These are phyloP conservation scores for Zelleria hepariella DNA, from an alignment of 2,888 invertebrate species.

Conservation along the genomic window DNA sequence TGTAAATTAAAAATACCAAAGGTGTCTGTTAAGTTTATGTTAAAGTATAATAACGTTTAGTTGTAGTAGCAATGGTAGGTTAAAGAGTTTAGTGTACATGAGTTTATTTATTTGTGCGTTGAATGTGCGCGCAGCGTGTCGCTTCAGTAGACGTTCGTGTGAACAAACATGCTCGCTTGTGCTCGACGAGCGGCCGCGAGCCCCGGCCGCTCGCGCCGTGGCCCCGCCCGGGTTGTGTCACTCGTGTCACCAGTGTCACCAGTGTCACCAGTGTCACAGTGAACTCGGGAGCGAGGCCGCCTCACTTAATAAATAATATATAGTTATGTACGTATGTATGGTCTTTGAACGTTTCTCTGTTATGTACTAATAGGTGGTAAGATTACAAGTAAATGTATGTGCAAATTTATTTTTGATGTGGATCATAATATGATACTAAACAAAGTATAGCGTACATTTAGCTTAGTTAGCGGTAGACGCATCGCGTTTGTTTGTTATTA, in stretches of 20 bases:
- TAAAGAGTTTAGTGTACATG: not conserved
- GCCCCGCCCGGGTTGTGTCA: too few species aligned
- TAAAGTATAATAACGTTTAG: slow-evolving; percentile 20
- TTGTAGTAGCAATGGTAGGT: slow-evolving; percentile 10
- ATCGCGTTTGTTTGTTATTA: slow-evolving; percentile 11
- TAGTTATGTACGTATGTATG: slow-evolving; percentile 11
- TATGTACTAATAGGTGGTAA: slow-evolving; percentile 27
- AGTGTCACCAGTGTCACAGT: not conserved
- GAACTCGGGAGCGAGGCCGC: not conserved
- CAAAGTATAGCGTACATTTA: slow-evolving; percentile 23
- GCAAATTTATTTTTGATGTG: slow-evolving; percentile 44
- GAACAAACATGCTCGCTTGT: slow-evolving; percentile 20
- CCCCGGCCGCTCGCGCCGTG: not conserved
- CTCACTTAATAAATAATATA: not conserved
- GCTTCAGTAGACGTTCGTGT: slow-evolving; percentile 14
- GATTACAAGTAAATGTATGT: slow-evolving; percentile 26
- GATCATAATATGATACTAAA: slow-evolving; percentile 41
- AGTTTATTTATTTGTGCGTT: slow-evolving; percentile 3
- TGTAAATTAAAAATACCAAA: slow-evolving; percentile 30
- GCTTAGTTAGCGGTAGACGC: slow-evolving; percentile 7
- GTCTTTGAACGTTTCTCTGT: slow-evolving; percentile 25
- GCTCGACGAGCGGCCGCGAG: not conserved
- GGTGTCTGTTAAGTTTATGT: slow-evolving; percentile 33
- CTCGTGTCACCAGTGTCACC: too few species aligned
- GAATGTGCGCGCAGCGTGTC: not conserved